Evolutionary conservation across 2,888 invertebrate species (phyloP), one percentile per base, ranked within the genome.

Genomic region (Bellardia pandia): DNA sequence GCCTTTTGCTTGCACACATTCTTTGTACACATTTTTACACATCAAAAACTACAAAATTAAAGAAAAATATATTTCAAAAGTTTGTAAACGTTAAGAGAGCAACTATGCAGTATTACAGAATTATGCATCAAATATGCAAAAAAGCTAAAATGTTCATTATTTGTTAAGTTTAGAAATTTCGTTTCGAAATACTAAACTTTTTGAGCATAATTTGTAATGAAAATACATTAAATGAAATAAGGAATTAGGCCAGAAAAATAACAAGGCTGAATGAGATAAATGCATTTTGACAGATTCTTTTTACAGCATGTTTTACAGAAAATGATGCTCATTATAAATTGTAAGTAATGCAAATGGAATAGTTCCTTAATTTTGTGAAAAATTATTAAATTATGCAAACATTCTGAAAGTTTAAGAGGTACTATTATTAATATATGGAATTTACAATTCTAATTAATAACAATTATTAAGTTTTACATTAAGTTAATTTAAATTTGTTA

Each of bases 91-190:
- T 75, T 78, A 75, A 76, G 66, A 75, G 62, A 69, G 78, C 86
- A 86, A 78, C 82, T 86, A 78, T 76, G 51, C 60, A 62, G 58
- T 60, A 60, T 64, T 77, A 64, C 33, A 72, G 37, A 60, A 74
- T 82, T 78, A 48, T 75, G 69, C 86, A 82, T 80, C n/a, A 76
- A 71, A 80, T 72, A 72, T 56, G 60, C 69, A 75, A 68, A 45
- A 58, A 14, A 33, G 9, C 13, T 51, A 33, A 76, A 69, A 56
- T 58, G 23, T 81, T 75, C 56, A 56, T 56, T 72, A 56, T 80
- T 56, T 80, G 53, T 45, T 66, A 74, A 45, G 30, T 23, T 74
- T 74, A 5, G 64, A 48, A 58, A 33, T 72, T 64, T 13, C 13
- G 14, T 53, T n/a, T 2, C 23, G 16, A 23, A 37, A 51, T 4